A percentile compares a stretch with the other conserved stretches of the same genome.
phyloP scores from a whole-genome alignment of 2,888 invertebrate species.

The Oxyteleia sp. region DNA sequence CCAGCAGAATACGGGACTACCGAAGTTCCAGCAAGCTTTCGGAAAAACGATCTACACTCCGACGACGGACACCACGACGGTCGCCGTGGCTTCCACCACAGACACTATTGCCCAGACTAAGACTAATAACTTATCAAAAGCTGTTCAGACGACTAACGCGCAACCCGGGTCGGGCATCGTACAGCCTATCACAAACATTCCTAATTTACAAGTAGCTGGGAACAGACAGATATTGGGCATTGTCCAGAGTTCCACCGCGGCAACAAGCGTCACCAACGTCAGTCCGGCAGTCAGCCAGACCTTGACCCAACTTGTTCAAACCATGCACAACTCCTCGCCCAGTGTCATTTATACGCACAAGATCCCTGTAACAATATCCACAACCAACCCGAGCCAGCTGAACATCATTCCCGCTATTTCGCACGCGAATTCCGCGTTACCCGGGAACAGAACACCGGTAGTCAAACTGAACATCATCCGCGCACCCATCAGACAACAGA shows the following conservation, averaged over 20 bases:
- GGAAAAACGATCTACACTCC: constrained; percentile 90
- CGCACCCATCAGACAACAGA: constrained; percentile 81
- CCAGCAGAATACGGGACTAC: constrained; percentile 88
- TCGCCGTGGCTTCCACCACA: constrained; percentile 75
- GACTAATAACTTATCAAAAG: constrained; percentile 85
- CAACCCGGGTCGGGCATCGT: constrained; percentile 80
- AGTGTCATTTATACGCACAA: constrained; percentile 92
- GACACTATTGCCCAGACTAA: constrained; percentile 79
- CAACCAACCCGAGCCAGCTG: too few species aligned
- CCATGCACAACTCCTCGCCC: constrained; percentile 84
- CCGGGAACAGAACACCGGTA: too few species aligned
- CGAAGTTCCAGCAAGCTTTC: constrained; percentile 94
- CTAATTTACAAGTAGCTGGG: constrained; percentile 81
- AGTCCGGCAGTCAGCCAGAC: constrained; percentile 81
- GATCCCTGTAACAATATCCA: constrained; percentile 90
- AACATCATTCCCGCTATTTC: too few species aligned
- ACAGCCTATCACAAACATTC: constrained; percentile 82
- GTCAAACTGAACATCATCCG: constrained; percentile 86
- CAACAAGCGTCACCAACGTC: constrained; percentile 73
- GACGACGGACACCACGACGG: constrained; percentile 80
- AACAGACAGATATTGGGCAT: constrained; percentile 84
- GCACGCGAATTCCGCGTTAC: too few species aligned
- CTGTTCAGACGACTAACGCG: constrained; percentile 86
- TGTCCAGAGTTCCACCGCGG: constrained; percentile 81
- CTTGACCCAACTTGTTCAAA: constrained; percentile 84